Evolutionary conservation across 2,797 vertebrate genomes (phyloP).

Genomic region (Neosalanx taihuensis): DNA sequence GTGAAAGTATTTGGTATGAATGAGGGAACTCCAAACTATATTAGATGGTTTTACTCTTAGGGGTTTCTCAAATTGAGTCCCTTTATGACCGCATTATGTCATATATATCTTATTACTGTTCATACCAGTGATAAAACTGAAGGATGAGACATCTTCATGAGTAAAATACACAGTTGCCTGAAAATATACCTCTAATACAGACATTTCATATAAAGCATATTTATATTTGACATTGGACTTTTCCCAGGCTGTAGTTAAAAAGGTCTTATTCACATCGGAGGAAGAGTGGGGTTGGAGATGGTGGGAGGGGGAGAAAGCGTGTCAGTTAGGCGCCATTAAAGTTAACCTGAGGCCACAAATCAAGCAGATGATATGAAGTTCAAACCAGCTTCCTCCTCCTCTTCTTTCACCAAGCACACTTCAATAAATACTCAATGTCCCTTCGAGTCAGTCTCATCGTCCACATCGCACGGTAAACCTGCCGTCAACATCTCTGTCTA

Average conservation of each 20-base stretch:
- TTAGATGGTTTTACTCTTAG: constrained; percentile 56
- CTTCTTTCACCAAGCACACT: constrained; percentile 51
- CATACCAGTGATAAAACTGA: constrained; percentile 44
- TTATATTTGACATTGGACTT: constrained; percentile 55
- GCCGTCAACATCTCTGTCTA: neutral
- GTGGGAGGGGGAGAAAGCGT: constrained; percentile 24
- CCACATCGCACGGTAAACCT: neutral
- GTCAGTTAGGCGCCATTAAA: constrained; percentile 57
- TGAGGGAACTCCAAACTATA: constrained; percentile 52
- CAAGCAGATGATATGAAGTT: constrained; percentile 51
- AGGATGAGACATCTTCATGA: constrained; percentile 66
- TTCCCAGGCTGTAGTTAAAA: constrained; percentile 52
- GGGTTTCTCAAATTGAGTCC: constrained; percentile 23
- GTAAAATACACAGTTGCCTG: constrained; percentile 62
- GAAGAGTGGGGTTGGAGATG: constrained; percentile 38
- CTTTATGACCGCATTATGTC: constrained; percentile 53
- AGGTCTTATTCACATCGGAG: constrained; percentile 48
- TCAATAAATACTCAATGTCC: neutral
- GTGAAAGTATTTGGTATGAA: constrained; percentile 56
- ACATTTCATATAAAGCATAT: constrained; percentile 67
- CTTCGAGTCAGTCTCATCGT: neutral
- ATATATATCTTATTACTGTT: constrained; percentile 25
- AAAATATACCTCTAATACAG: constrained; percentile 71
- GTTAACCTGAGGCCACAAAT: constrained; percentile 68
- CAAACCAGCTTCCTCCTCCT: constrained; percentile 12